Evolutionary conservation across 2,888 invertebrate species (phyloP).

Genomic region (Drosophila rubida): DNA sequence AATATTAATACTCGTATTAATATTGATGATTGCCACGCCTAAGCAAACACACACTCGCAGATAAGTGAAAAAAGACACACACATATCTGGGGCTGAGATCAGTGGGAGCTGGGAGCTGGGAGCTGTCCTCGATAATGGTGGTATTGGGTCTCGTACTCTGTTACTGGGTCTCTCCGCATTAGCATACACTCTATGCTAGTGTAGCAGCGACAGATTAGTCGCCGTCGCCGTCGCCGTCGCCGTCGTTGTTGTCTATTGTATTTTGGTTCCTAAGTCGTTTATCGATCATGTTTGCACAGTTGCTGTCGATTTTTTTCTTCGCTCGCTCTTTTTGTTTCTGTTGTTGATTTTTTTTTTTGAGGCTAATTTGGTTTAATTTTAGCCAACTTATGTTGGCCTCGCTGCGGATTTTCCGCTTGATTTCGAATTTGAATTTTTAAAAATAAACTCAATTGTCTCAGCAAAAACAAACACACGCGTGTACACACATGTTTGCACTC

Average conservation of each 20-base stretch:
- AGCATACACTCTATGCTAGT: too few species aligned
- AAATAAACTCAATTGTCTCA: conserved; percentile 48
- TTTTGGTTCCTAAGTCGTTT: conserved; percentile 18
- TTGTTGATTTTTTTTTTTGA: conserved; percentile 1
- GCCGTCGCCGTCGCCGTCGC: too few species aligned
- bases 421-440: conserved; percentile 34
- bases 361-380: conserved; percentile 58
- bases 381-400: conserved; percentile 56
- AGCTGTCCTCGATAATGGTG: conserved; percentile 12
- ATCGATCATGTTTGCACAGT: conserved; percentile 72
- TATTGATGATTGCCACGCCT: conserved; percentile 55
- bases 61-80: conserved; percentile 16
- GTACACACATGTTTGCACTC: conserved; percentile 36
- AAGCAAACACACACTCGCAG: conserved; percentile 3
- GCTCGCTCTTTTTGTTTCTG: too few species aligned
- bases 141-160: not conserved
- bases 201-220: too few species aligned
- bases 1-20: conserved; percentile 30
- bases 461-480: conserved; percentile 8
- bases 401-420: conserved; percentile 32
- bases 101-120: not conserved
- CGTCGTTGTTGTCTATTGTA: too few species aligned
- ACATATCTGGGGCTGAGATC: conserved; percentile 42
- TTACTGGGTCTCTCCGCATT: not conserved
- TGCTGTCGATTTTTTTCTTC: conserved; percentile 33